phyloP scores from a whole-genome alignment of 1,140 invertebrate genomes.

The Anastrepha obliqua region DNA sequence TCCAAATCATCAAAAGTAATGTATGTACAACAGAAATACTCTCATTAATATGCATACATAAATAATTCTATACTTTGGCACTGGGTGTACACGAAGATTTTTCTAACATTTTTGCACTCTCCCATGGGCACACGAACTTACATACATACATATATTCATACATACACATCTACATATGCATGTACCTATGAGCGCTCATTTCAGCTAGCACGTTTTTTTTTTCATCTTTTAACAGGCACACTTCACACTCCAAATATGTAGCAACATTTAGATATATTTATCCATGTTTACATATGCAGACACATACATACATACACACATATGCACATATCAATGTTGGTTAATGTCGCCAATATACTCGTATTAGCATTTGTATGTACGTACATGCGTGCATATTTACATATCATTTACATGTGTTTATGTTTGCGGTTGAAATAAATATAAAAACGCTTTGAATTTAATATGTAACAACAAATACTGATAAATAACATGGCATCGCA shows the following conservation, averaged over 20 bases:
- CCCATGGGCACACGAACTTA: neutral
- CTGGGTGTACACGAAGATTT: neutral
- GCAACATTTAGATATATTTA: neutral
- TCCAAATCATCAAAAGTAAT: neutral
- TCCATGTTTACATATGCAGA: neutral
- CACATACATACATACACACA: neutral
- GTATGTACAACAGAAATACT: neutral
- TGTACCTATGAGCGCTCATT: neutral
- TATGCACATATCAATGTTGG: neutral
- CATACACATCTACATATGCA: neutral
- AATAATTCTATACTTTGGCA: neutral
- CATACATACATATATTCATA: neutral
- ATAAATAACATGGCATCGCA: neutral
- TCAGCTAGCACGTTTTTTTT: neutral
- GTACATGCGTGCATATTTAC: conserved; percentile 9
- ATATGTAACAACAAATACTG: neutral
- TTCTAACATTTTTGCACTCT: neutral
- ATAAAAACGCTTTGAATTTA: conserved; percentile 35
- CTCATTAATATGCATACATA: neutral
- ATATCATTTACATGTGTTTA: conserved; percentile 51
- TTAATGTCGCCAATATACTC: neutral
- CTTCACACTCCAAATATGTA: neutral
- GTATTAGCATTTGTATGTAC: neutral
- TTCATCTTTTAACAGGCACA: neutral
- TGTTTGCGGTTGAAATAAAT: conserved; percentile 37